Base-by-base conservation (phyloP, 2,797 vertebrate species). In the Chiroxiphia lanceolata region DNA sequence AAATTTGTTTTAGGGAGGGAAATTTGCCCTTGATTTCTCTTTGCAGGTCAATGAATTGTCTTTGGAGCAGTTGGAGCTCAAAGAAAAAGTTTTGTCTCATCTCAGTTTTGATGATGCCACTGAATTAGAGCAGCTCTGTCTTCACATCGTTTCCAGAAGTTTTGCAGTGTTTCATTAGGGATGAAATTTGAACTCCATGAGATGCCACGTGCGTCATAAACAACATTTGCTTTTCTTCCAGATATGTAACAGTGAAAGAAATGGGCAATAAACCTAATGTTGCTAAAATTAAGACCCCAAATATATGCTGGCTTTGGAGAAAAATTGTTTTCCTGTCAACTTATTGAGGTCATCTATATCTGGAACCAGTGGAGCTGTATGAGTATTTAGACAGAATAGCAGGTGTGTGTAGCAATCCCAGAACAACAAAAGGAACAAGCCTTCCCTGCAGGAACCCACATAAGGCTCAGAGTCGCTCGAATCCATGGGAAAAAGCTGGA, bases 41-140 rank as follows among this genome's bases (percentile, higher is more conserved):
- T 67, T 71, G 21, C 78, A 97, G 95, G 89, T 95, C 57, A 94
- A 16, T 29, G 74, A 94, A 84, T 77, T 96, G 56, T 82, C 96
- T 40, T 94, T 86, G 86, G 89, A 96, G 38, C 75, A 87, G 15
- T 36, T 44, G 67, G 86, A 85, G 78, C 51, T 91, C 4, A 87
- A 85, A 61, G 87, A 97, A 74, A 94, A 94, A 42, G 27, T 75
- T 83, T 80, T 96, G 50, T 96, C 95, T 5, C 96, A 97, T 92
- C 61, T 97, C 61, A 87, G 83, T 71, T 89, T 93, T 75, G 91
- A 97, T 26, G 78, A 93, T 18, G 27, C 42, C 42, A 36, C 36
- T 44, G 70, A 53, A 86, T 50, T 88, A 63, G 31, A 14, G 22
- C 67, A 47, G 64, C 26, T 72, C 65, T 47, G 22, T 57, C 65